Percentiles rank a stretch among this genome's conserved stretches.
These are phyloP conservation scores for Pongo abelii DNA, from an alignment of 2,113 vertebrate genomes.

Conservation along the genomic window DNA sequence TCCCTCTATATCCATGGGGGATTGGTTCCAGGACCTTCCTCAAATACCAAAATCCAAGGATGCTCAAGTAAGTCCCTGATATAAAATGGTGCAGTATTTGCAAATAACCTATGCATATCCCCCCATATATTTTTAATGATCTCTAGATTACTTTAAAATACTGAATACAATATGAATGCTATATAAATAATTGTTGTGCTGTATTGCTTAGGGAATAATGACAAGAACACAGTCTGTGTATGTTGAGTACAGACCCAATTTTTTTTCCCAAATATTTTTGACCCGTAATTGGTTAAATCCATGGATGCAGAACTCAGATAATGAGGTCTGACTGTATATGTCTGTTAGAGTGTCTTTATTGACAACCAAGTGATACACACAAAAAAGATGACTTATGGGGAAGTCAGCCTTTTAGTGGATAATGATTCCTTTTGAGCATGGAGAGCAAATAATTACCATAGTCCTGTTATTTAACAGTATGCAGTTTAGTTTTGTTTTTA, in stretches of 20 bases:
- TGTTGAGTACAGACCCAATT: not conserved
- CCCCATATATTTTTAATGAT: not conserved
- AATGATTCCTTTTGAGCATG: not conserved
- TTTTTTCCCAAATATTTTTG: not conserved
- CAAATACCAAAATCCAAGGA: not conserved
- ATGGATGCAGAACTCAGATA: not conserved
- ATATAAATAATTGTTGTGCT: not conserved
- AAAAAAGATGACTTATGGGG: not conserved
- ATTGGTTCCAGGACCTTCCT: not conserved
- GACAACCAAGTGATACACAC: not conserved
- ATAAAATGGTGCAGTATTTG: not conserved
- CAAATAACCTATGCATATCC: not conserved
- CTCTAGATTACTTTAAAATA: not conserved
- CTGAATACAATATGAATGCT: not conserved
- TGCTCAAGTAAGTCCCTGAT: not conserved
- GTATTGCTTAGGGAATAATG: not conserved
- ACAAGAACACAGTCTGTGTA: not conserved
- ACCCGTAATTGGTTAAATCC: not conserved
- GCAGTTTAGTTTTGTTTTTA: not conserved
- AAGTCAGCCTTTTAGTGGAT: not conserved
- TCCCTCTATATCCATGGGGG: not conserved
- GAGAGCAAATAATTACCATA: not conserved
- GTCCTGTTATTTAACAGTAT: not conserved
- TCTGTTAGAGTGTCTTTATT: not conserved
- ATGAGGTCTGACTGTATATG: not conserved